These are phyloP conservation scores for Esox masquinongy DNA, from an alignment of 2,797 vertebrate genomes.

Conservation along the genomic window DNA sequence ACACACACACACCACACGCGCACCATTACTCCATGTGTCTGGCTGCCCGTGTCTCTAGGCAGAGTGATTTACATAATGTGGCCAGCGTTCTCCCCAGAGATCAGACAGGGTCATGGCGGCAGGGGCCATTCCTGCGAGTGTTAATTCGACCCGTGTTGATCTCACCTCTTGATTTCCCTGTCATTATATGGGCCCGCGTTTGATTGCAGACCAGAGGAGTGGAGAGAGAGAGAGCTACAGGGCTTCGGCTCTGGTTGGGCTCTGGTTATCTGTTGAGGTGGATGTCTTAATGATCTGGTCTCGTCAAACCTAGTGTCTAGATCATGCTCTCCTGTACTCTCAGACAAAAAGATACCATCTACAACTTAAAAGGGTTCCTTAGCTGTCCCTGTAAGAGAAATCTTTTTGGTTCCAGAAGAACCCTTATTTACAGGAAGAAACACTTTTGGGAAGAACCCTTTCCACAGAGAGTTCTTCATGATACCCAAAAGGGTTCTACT, in stretches of 20 bases:
- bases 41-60: constrained; percentile 64
- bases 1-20: constrained; percentile 5
- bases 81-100: constrained; percentile 74
- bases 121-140: constrained; percentile 81
- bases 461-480: no score
- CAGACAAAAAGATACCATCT: no score
- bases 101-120: constrained; percentile 82
- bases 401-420: no score
- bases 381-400: no score
- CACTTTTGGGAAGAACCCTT: no score
- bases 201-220: constrained; percentile 79
- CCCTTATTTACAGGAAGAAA: no score
- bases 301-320: background rate
- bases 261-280: background rate
- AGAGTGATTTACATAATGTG: constrained; percentile 87
- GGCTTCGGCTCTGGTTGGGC: background rate
- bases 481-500: no score
- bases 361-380: no score
- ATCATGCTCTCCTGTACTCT: background rate
- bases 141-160: constrained; percentile 87
- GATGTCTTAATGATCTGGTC: constrained; percentile 4
- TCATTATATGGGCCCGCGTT: constrained; percentile 76
- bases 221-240: constrained; percentile 69
- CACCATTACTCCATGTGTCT: constrained; percentile 66
- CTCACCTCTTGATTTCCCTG: constrained; percentile 83